Conservation (phyloP, 37 sponge, comb jelly and placozoan species). For the Haliclona indistincta region DNA sequence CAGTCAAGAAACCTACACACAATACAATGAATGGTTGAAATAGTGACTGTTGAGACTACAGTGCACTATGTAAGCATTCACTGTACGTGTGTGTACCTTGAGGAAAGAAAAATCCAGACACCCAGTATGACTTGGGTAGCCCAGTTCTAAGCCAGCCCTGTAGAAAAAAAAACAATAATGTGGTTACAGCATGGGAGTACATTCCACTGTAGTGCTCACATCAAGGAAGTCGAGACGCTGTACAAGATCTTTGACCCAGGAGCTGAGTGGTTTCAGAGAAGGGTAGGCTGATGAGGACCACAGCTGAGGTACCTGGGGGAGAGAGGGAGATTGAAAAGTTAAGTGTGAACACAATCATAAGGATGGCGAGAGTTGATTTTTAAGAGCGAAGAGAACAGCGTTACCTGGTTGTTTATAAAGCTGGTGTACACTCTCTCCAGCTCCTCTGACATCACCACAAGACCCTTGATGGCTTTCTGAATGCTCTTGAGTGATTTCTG, state of each 20-base stretch:
- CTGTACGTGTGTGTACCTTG: slow-evolving; percentile 75
- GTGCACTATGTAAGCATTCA: background rate
- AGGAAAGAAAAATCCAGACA: slow-evolving; percentile 99
- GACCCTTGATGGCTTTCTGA: slow-evolving; percentile 98
- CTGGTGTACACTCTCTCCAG: slow-evolving; percentile 94
- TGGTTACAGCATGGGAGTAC: background rate
- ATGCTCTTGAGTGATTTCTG: slow-evolving; percentile 82
- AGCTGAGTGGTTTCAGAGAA: slow-evolving; percentile 93
- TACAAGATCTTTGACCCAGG: slow-evolving; percentile 97
- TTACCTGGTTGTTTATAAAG: slow-evolving; percentile 82
- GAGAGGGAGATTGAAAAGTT: background rate
- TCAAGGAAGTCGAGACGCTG: slow-evolving; percentile 91
- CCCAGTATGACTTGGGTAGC: slow-evolving; percentile 91
- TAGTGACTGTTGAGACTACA: background rate
- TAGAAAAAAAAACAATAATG: background rate
- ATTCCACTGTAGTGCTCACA: slow-evolving; percentile 20
- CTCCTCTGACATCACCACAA: slow-evolving; percentile 98
- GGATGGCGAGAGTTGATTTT: background rate
- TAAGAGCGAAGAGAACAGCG: background rate
- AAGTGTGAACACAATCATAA: background rate
- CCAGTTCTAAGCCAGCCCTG: slow-evolving; percentile 92
- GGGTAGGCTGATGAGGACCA: slow-evolving; percentile 99
- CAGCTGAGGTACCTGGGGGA: slow-evolving; percentile 76
- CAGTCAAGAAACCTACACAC: slow-evolving; percentile 97
- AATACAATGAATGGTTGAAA: too few relatives aligned